Conservation (phyloP, 2,113 vertebrate genomes). For the Sinosuthora webbiana region DNA sequence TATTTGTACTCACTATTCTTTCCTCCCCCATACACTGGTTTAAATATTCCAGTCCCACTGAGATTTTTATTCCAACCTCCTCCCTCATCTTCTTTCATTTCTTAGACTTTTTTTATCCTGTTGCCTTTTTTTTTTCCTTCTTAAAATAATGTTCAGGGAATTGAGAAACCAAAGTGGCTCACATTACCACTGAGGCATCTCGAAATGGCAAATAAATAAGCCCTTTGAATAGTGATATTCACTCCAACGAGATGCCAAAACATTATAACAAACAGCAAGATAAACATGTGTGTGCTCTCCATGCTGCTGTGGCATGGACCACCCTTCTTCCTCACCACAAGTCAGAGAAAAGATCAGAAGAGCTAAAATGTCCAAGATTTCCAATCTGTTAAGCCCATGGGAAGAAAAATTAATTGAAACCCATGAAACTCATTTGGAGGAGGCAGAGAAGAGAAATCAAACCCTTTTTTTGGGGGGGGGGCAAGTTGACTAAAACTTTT, state of each 20-base stretch:
- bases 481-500: background rate
- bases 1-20: slow-evolving; percentile 35
- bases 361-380: background rate
- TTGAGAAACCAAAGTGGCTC: slow-evolving; percentile 39
- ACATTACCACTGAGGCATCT: background rate
- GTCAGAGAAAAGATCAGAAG: background rate
- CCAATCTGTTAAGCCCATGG: background rate
- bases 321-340: background rate
- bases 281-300: background rate
- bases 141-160: slow-evolving; percentile 33
- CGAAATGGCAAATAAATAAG: slow-evolving; percentile 35
- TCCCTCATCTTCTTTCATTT: slow-evolving; percentile 18
- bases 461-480: fast-evolving
- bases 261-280: background rate
- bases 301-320: fast-evolving
- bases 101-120: background rate
- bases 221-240: background rate
- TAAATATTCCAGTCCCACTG: slow-evolving; percentile 24
- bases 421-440: background rate
- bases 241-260: background rate
- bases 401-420: background rate
- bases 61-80: slow-evolving; percentile 39
- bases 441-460: background rate
- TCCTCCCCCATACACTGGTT: background rate
- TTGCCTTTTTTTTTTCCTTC: background rate